phyloP scores from a whole-genome alignment of 2,113 vertebrate species.

The Heloderma charlesbogerti region DNA sequence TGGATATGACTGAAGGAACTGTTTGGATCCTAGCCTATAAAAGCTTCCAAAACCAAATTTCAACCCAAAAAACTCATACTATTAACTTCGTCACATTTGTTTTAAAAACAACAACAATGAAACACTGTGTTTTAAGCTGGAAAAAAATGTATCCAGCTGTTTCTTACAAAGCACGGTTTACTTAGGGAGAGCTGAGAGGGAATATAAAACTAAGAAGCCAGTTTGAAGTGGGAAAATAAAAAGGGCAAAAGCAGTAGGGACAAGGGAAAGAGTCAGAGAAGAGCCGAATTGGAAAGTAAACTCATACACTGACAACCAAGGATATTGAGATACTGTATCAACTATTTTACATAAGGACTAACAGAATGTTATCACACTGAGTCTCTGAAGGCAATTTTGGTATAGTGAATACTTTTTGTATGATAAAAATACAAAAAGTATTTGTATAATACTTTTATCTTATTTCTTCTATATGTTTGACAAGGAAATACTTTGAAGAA shows the following conservation, averaged over 20 bases:
- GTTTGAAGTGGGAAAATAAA: not conserved
- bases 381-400: not conserved
- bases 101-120: constrained; percentile 1
- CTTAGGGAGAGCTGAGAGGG: rapidly evolving
- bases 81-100: not conserved
- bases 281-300: not conserved
- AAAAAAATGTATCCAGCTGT: not conserved
- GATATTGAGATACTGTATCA: constrained; percentile 17
- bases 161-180: rapidly evolving
- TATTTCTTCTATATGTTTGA: constrained; percentile 4
- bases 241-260: not conserved
- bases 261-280: not conserved
- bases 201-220: not conserved
- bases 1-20: not conserved
- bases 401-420: not conserved
- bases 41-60: not conserved
- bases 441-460: too few relatives aligned
- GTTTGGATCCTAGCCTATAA: not conserved
- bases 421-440: too few relatives aligned
- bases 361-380: not conserved
- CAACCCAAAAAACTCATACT: not conserved
- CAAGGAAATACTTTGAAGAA: not conserved
- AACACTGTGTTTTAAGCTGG: not conserved
- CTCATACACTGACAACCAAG: not conserved
- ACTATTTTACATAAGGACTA: constrained; percentile 25